Evolutionary conservation across 2,888 invertebrate genomes (phyloP).

Genomic region (Anthoptus insignis): DNA sequence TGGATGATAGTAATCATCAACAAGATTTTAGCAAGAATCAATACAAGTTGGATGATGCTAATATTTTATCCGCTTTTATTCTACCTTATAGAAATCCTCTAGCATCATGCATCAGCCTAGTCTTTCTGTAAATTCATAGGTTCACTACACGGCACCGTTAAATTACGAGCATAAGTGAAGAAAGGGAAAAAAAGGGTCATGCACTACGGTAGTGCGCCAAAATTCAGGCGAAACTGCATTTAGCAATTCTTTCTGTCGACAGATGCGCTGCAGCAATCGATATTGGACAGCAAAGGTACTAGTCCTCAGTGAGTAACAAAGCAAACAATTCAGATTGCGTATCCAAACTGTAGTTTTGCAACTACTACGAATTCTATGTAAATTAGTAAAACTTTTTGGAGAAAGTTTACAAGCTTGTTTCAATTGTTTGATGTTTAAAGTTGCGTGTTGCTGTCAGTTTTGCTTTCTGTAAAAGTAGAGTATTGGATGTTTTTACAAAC

Average conservation of each 20-base stretch:
- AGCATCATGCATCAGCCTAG: not conserved
- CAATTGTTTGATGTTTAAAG: conserved; percentile 12
- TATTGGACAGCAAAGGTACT: conserved; percentile 21
- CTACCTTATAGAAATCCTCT: too few species aligned
- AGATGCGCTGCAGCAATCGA: conserved; percentile 26
- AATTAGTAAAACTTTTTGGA: conserved; percentile 19
- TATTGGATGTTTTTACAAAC: too few species aligned
- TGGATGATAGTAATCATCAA: too few species aligned
- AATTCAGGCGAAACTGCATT: conserved; percentile 18
- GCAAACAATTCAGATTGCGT: conserved; percentile 23
- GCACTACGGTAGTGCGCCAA: not conserved
- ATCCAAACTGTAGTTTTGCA: conserved; percentile 21
- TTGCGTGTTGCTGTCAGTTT: not conserved
- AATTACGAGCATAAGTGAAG: conserved; percentile 5
- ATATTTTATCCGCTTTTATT: too few species aligned
- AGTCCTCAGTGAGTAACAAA: conserved; percentile 7
- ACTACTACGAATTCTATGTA: conserved; percentile 15
- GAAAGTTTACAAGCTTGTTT: not conserved
- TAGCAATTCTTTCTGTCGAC: conserved; percentile 26
- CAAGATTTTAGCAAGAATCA: too few species aligned
- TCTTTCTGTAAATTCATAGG: not conserved
- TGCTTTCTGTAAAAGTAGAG: not conserved
- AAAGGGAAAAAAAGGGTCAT: not conserved
- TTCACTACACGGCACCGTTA: not conserved
- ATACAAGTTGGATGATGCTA: too few species aligned